Evolutionary conservation across 2,797 vertebrate genomes (phyloP).

Genomic region (Fratercula arctica): DNA sequence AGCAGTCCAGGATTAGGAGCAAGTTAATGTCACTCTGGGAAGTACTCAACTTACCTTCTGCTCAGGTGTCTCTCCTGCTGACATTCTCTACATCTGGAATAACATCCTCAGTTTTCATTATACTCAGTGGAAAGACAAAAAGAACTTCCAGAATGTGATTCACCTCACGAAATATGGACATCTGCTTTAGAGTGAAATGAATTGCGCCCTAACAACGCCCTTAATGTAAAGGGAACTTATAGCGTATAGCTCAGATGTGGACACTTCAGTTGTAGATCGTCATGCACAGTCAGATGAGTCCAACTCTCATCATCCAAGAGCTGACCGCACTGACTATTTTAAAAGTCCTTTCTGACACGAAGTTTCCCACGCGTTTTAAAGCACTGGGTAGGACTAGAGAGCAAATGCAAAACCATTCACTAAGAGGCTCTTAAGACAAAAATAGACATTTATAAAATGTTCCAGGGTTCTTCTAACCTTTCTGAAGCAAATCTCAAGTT

Average conservation of each 20-base stretch:
- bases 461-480: background rate
- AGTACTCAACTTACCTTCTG: background rate
- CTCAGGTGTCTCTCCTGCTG: background rate
- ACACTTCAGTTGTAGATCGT: background rate
- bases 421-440: background rate
- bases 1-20: background rate
- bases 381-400: background rate
- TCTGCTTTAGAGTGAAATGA: background rate
- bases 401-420: background rate
- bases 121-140: background rate
- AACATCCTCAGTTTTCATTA: background rate
- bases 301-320: background rate
- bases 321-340: background rate
- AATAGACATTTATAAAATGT: background rate
- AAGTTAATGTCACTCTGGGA: background rate
- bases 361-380: background rate
- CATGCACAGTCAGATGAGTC: background rate
- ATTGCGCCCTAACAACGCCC: accelerated
- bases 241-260: background rate
- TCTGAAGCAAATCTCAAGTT: background rate
- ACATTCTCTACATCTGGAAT: background rate
- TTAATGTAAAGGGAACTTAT: background rate
- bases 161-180: background rate
- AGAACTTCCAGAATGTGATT: background rate
- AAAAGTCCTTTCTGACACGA: background rate